Conservation (phyloP, 2,888 invertebrate genomes). For the Diaperis boleti region DNA sequence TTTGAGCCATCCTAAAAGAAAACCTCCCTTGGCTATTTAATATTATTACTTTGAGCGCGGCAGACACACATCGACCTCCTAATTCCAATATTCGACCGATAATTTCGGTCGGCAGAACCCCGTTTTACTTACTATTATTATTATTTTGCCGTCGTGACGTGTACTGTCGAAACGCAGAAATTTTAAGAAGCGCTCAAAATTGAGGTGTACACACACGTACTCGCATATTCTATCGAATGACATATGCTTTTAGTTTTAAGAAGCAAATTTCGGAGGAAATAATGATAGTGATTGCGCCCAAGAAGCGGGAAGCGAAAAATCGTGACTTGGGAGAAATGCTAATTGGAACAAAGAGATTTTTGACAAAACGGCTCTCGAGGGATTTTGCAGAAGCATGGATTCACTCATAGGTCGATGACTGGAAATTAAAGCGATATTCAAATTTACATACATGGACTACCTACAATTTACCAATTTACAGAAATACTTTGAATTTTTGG, state of each 20-base stretch:
- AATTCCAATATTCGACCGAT: slow-evolving; percentile 48
- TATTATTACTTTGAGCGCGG: slow-evolving; percentile 46
- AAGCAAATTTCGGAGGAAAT: slow-evolving; percentile 18
- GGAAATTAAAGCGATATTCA: not conserved
- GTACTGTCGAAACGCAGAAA: slow-evolving; percentile 16
- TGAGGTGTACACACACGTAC: slow-evolving; percentile 19
- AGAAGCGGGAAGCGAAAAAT: slow-evolving; percentile 12
- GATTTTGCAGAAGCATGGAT: not conserved
- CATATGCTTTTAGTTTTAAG: slow-evolving; percentile 34
- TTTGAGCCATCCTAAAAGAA: slow-evolving; percentile 18
- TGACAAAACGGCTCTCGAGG: not conserved
- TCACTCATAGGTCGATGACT: not conserved
- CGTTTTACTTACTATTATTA: slow-evolving; percentile 35
- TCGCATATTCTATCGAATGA: slow-evolving; percentile 23
- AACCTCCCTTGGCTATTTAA: slow-evolving; percentile 50
- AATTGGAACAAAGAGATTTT: slow-evolving; percentile 7
- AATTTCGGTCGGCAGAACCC: slow-evolving; percentile 49
- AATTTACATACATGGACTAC: not conserved
- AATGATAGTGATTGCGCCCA: slow-evolving; percentile 28
- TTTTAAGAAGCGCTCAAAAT: slow-evolving; percentile 31
- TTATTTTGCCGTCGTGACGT: slow-evolving; percentile 40
- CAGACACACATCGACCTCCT: slow-evolving; percentile 45
- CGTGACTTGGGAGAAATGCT: slow-evolving; percentile 18
- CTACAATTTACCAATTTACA: not conserved
- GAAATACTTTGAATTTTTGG: not conserved